phyloP scores from a whole-genome alignment of 2,113 vertebrate species.

The Xenus cinereus region DNA sequence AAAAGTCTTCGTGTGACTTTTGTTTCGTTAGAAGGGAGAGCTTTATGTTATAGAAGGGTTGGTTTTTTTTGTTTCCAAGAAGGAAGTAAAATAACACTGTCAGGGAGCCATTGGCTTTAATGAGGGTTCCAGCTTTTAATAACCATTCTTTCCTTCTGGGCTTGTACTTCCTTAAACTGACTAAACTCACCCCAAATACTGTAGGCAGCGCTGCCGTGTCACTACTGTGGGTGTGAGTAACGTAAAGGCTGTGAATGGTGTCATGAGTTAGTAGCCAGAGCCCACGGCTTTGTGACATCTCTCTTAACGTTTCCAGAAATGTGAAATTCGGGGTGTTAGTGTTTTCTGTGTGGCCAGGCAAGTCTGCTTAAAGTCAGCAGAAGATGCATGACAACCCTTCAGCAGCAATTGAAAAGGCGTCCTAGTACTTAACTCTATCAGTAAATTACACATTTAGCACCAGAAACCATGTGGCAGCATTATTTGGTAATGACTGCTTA shows the following conservation, averaged over 20 bases:
- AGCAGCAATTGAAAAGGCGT: not conserved
- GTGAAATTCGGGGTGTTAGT: not conserved
- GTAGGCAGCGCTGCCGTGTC: not conserved
- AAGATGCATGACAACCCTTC: not conserved
- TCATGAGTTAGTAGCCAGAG: not conserved
- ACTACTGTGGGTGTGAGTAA: not conserved
- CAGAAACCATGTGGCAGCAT: slow-evolving; percentile 11
- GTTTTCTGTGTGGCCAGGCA: not conserved
- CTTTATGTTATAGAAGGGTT: not conserved
- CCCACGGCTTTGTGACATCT: not conserved
- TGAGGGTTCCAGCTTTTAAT: not conserved
- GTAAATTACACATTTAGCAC: not conserved
- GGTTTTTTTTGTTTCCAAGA: not conserved
- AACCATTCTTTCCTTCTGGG: not conserved
- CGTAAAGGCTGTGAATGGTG: not conserved
- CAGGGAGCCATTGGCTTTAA: not conserved
- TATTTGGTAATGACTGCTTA: slow-evolving; percentile 41
- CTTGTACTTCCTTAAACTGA: not conserved
- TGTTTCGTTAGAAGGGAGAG: not conserved
- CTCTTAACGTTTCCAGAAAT: not conserved
- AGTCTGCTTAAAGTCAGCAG: not conserved
- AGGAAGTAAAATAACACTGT: not conserved
- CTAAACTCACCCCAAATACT: not conserved
- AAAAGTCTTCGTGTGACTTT: not conserved
- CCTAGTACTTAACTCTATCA: not conserved